Conservation (phyloP, 2,888 invertebrate genomes). For the Drosophila paramelanica region DNA sequence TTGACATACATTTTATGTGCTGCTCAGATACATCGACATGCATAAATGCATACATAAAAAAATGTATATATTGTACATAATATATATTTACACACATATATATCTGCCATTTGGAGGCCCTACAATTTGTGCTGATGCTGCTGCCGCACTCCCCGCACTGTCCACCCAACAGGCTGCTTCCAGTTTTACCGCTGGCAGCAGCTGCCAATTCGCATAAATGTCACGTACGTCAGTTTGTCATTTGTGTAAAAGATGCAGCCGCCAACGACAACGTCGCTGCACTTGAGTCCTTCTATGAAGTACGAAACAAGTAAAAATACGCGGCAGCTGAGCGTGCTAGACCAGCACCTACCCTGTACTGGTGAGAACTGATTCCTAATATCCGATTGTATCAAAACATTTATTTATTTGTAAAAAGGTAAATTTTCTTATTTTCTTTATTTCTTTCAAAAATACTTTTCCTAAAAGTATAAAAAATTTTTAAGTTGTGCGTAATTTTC, state of each 20-base stretch:
- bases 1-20: conserved; percentile 71
- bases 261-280: conserved; percentile 51
- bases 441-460: too few relatives aligned
- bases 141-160: too few relatives aligned
- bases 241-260: conserved; percentile 74
- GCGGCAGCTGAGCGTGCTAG: neutral
- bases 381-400: too few relatives aligned
- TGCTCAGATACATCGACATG: conserved; percentile 22
- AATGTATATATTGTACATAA: conserved; percentile 2
- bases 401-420: too few relatives aligned
- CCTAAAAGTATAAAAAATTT: too few relatives aligned
- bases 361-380: too few relatives aligned
- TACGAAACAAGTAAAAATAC: conserved; percentile 8
- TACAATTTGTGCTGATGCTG: conserved; percentile 33
- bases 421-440: too few relatives aligned
- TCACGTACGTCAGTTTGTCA: conserved; percentile 84
- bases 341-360: conserved; percentile 2
- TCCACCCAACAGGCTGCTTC: conserved; percentile 11
- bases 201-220: conserved; percentile 84
- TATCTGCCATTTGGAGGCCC: conserved; percentile 47
- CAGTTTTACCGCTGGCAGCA: conserved; percentile 44
- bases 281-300: conserved; percentile 52
- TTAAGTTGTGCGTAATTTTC: too few relatives aligned
- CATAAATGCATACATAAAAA: conserved; percentile 13
- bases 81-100: neutral